Evolutionary conservation across 2,888 invertebrate species (phyloP).

Genomic region (Melolontha melolontha): DNA sequence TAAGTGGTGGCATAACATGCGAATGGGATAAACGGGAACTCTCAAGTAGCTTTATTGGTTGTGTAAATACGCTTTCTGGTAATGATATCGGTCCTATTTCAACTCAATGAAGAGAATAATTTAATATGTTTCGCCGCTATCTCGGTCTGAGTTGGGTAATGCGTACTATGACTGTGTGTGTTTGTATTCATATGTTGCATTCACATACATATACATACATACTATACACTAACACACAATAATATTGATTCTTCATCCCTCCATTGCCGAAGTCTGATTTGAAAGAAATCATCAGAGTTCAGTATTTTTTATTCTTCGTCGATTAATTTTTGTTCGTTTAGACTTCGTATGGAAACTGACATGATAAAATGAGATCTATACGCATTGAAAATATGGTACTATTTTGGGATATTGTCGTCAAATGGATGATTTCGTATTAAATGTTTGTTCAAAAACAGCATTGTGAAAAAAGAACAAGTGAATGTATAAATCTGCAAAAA

Average conservation of each 20-base stretch:
- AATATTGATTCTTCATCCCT: constrained; percentile 35
- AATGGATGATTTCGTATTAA: too few species aligned
- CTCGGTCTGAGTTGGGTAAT: constrained; percentile 31
- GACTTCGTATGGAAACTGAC: constrained; percentile 26
- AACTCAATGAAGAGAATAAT: constrained; percentile 44
- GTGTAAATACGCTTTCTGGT: constrained; percentile 45
- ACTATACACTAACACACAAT: constrained; percentile 17
- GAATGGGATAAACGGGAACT: constrained; percentile 39
- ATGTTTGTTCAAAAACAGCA: too few species aligned
- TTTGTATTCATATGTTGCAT: constrained; percentile 27
- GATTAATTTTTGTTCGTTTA: constrained; percentile 31
- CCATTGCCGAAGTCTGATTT: constrained; percentile 22
- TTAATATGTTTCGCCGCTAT: constrained; percentile 42
- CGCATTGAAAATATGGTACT: not conserved
- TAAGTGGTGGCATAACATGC: constrained; percentile 44
- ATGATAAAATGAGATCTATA: constrained; percentile 29
- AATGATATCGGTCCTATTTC: constrained; percentile 43
- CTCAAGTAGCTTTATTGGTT: constrained; percentile 45
- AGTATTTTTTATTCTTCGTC: constrained; percentile 36
- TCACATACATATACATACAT: constrained; percentile 6
- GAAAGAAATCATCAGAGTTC: constrained; percentile 33
- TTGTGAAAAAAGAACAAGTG: too few species aligned
- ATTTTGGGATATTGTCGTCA: too few species aligned
- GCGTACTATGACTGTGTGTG: constrained; percentile 24
- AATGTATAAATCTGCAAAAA: too few species aligned